Base-by-base conservation (phyloP, 2,888 invertebrate species). In the Scrobipalpa atriplicella region DNA sequence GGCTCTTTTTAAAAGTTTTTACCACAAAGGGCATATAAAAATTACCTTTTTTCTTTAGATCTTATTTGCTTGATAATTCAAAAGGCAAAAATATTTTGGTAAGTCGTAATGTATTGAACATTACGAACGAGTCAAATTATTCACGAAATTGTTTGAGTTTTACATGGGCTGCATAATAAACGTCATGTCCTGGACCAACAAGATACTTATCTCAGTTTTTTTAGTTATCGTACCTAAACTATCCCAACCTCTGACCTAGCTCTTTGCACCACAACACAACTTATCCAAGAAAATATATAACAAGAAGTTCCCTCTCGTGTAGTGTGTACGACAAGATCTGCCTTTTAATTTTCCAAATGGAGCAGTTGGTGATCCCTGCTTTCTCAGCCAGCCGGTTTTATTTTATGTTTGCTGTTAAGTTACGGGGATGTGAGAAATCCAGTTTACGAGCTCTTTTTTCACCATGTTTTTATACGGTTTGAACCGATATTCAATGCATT, bases 301-400 rank as follows among this genome's bases (percentile, higher is more conserved):
- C 13, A 13, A 47, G 47, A n/a, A 47, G 47, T 47, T 47, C n/a
- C 16, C 47, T 16, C 21, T 54, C 54, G 11, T 2, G 19, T 18
- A 18, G 13, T 19, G 43, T 29, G 43, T 18, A 41, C 61, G 38
- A 41, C 61, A 18, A 62, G 62, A 47, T 38, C 19, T 21, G 62
- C 62, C 66, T 66, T 63, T 66, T 66, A 66, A 66, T 66, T 64
- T 66, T 64, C 63, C 58, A 66, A 66, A 66, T 66, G 66, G 66
- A 62, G 16, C 62, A 62, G 47, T 62, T 62, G 43, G 39, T 62
- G 62, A 43, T n/a, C 43, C 47, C 19, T 43, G 47, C 21, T 62
- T 47, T 29, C 21, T 21, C 60, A n/a, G 38, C 38, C 8, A 60
- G 9, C n/a, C 38, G 38, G 16, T 56, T 38, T n/a, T 60, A 60